These are phyloP conservation scores for Ariolimax columbianus DNA, from an alignment of 2,888 invertebrate genomes.

Conservation along the genomic window DNA sequence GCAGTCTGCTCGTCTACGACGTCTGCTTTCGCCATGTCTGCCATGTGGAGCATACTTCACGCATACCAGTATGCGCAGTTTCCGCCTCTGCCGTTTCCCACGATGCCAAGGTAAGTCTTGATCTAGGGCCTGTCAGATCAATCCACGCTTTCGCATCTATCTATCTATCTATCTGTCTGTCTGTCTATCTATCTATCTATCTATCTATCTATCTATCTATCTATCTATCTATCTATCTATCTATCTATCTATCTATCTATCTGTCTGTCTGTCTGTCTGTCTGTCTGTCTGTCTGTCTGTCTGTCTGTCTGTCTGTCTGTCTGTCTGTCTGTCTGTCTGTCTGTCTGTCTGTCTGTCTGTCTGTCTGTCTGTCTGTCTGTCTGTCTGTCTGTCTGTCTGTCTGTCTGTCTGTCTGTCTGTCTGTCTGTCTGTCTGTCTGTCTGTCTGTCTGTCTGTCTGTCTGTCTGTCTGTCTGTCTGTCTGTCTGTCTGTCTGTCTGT, in stretches of 20 bases:
- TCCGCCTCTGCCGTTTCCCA: slow-evolving; percentile 55
- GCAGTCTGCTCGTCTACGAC: slow-evolving; percentile 6
- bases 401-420: neutral
- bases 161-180: neutral
- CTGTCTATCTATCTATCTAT: neutral
- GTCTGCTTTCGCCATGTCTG: slow-evolving; percentile 47
- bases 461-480: neutral
- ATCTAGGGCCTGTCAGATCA: neutral
- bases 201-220: neutral
- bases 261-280: neutral
- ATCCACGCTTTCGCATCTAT: neutral
- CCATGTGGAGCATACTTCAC: slow-evolving; percentile 61
- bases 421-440: neutral
- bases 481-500: neutral
- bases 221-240: neutral
- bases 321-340: slow-evolving; percentile 3
- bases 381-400: neutral
- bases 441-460: neutral
- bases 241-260: neutral
- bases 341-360: slow-evolving; percentile 21
- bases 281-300: slow-evolving; percentile 17
- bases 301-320: neutral
- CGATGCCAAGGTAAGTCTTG: slow-evolving; percentile 48
- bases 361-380: slow-evolving; percentile 10
- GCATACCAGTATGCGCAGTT: slow-evolving; percentile 60